Evolutionary conservation across 1,140 invertebrate genomes (phyloP).

Genomic region (Polypedilum pembai): DNA sequence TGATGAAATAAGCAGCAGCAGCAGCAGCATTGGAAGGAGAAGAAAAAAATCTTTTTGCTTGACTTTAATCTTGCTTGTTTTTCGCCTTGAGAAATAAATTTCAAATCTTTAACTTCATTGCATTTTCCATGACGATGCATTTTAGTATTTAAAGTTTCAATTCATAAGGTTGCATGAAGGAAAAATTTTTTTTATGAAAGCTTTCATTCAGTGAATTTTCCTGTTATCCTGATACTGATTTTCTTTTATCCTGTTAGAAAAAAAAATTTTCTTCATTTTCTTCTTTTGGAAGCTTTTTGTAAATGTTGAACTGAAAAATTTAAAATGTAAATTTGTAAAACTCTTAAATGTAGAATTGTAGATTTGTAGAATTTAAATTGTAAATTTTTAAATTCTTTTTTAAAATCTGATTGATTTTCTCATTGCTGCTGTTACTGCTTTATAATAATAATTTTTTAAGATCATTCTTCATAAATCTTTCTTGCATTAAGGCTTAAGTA

Average conservation of each 20-base stretch:
- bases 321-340: too few species aligned
- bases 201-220: neutral
- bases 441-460: too few species aligned
- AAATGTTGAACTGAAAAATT: too few species aligned
- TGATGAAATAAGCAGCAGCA: constrained; percentile 9
- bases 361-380: too few species aligned
- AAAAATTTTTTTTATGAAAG: neutral
- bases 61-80: neutral
- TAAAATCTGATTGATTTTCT: too few species aligned
- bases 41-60: neutral
- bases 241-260: constrained; percentile 3
- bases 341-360: too few species aligned
- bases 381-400: too few species aligned
- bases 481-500: too few species aligned
- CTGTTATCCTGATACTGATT: neutral
- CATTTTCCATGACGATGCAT: neutral
- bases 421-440: too few species aligned
- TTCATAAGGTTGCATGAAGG: neutral
- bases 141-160: neutral
- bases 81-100: neutral
- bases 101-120: neutral
- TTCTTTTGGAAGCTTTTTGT: too few species aligned
- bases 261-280: too few species aligned
- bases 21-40: neutral
- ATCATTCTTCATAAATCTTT: too few species aligned